Base-by-base conservation (phyloP, 2,797 vertebrate species). In the Ctenosaura bakeri region DNA sequence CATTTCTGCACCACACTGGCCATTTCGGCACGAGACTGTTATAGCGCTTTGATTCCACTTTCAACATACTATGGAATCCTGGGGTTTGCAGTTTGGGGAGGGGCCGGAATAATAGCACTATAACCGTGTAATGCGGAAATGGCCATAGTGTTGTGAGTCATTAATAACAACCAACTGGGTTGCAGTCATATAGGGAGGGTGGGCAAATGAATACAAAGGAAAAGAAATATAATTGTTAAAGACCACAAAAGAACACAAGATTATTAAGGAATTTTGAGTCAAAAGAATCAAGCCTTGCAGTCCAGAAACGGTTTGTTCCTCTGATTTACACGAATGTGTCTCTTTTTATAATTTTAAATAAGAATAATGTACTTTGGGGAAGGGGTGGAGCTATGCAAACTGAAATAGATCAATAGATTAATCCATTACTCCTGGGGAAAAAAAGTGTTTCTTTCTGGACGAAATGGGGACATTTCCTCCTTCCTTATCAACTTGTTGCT, bases 401-500 rank as follows among this genome's bases (percentile, higher is more conserved):
- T 22, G 38, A 50, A 87, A 50, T 38, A 20, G 56, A 66, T 14
- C 32, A 88, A 56, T 3, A 13, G 54, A n/a, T 64, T 29, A 46
- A 20, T 26, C 6, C 6, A 16, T n/a, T 10, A n/a, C 6, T 50
- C 71, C 71, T 76, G 22, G 13, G 32, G 18, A 69, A 26, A 42
- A 20, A 22, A 56, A 0, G 6, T 29, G 9, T 50, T 1, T 29
- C 9, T 0, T n/a, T 10, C 38, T 46, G 29, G 50, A 66, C 18
- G 4, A 59, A 12, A 29, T 10, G 38, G 42, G 3, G n/a, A n/a
- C 7, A 10, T 20, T 54, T 1, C 38, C 56, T 26, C 35, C 50
- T 46, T 26, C 54, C 32, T 56, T 12, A 66, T 14, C 80, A 76
- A 46, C 22, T 89, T 92, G 93, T 94, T 95, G 22, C 94, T 95